phyloP scores from a whole-genome alignment of 2,888 invertebrate species.

The Diplolepis rosae region DNA sequence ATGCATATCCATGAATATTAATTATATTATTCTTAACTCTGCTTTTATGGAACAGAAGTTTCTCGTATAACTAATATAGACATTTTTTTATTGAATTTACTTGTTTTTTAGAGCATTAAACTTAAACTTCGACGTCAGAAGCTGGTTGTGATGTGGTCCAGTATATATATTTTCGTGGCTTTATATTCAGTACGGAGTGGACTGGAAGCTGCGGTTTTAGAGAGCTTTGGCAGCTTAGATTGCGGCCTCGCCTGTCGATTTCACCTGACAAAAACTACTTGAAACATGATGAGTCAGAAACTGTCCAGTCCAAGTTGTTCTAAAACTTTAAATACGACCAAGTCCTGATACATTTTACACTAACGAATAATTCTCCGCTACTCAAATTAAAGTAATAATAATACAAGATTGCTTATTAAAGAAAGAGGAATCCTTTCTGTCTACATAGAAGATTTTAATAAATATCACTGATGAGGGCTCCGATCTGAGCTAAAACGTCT shows the following conservation, averaged over 20 bases:
- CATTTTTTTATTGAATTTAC: background rate
- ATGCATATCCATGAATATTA: background rate
- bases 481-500: too few relatives aligned
- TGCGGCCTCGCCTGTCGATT: conserved; percentile 68
- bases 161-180: conserved; percentile 25
- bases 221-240: conserved; percentile 52
- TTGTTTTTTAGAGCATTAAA: conserved; percentile 11
- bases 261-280: conserved; percentile 51
- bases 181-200: conserved; percentile 9
- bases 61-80: background rate
- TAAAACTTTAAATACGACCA: background rate
- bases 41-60: background rate
- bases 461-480: too few relatives aligned
- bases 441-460: too few relatives aligned
- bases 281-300: conserved; percentile 9
- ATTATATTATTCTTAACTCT: background rate
- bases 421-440: too few relatives aligned
- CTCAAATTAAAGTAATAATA: too few relatives aligned
- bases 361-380: too few relatives aligned
- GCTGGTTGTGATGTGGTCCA: conserved; percentile 15
- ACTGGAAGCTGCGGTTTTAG: conserved; percentile 36
- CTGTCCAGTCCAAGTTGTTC: background rate
- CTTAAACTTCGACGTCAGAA: conserved; percentile 5
- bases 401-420: too few relatives aligned
- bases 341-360: too few relatives aligned